These are phyloP conservation scores for Glyphotaelius pellucidus DNA, from an alignment of 2,888 invertebrate genomes.

Conservation along the genomic window DNA sequence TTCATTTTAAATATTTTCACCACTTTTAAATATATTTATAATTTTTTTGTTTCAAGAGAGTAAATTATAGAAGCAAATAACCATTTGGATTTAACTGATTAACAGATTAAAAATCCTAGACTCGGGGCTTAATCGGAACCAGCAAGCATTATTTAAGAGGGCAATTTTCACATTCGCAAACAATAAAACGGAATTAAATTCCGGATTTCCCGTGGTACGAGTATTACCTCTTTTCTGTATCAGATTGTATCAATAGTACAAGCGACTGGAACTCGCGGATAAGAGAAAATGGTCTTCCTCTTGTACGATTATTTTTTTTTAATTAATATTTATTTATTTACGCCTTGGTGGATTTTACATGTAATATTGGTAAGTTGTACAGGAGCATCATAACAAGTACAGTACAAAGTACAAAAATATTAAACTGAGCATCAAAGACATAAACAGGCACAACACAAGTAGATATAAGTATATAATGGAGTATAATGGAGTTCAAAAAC, in stretches of 20 bases:
- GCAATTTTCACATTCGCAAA: slow-evolving; percentile 2
- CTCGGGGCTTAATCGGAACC: background rate
- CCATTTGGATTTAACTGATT: background rate
- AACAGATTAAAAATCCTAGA: background rate
- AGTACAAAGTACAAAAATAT: too few species aligned
- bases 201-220: background rate
- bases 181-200: slow-evolving; percentile 2
- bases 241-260: background rate
- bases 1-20: too few species aligned
- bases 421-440: too few species aligned
- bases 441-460: too few species aligned
- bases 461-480: too few species aligned
- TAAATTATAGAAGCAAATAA: background rate
- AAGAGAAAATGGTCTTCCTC: background rate
- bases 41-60: background rate
- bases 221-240: background rate
- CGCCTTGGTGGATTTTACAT: too few species aligned
- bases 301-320: background rate
- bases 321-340: too few species aligned
- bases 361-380: too few species aligned
- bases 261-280: background rate
- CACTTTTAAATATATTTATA: too few species aligned
- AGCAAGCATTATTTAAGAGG: background rate
- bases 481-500: too few species aligned
- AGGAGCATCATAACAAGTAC: too few species aligned